A percentile compares a stretch with the other conserved stretches of the same genome.
Evolutionary conservation across 2,888 invertebrate species (phyloP).

Genomic region (Andricus curvator): DNA sequence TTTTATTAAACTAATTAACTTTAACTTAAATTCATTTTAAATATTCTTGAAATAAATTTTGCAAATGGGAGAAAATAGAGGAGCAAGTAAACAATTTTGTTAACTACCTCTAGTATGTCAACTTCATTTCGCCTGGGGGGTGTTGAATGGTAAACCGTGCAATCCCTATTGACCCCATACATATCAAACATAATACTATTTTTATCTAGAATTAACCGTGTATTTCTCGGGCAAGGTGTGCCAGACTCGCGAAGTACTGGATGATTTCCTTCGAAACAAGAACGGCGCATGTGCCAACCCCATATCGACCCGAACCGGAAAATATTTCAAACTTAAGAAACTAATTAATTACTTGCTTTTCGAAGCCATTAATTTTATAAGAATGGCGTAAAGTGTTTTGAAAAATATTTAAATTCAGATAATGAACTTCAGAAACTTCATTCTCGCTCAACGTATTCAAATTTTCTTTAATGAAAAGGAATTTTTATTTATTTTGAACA

Average conservation of each 20-base stretch:
- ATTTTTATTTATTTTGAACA: no score
- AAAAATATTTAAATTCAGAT: neutral
- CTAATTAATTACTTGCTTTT: constrained; percentile 8
- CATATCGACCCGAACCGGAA: constrained; percentile 53
- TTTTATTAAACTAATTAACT: neutral
- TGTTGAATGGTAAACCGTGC: constrained; percentile 73
- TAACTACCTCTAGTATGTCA: constrained; percentile 72
- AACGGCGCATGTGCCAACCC: constrained; percentile 50
- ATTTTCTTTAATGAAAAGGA: constrained; percentile 46
- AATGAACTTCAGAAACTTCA: neutral
- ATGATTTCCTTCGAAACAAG: constrained; percentile 41
- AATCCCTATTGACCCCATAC: constrained; percentile 70
- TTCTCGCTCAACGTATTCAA: neutral
- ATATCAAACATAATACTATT: constrained; percentile 69
- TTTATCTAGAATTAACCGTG: constrained; percentile 33
- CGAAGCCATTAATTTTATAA: neutral
- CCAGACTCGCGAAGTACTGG: constrained; percentile 40
- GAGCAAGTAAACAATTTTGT: neutral
- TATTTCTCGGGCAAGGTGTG: constrained; percentile 37
- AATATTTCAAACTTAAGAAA: constrained; percentile 41
- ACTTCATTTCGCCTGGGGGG: constrained; percentile 73
- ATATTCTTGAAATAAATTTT: neutral
- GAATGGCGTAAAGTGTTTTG: neutral
- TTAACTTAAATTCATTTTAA: neutral
- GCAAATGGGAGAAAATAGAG: neutral